Evolutionary conservation across 2,888 invertebrate species (phyloP).

Genomic region (Crepidodera aurea): DNA sequence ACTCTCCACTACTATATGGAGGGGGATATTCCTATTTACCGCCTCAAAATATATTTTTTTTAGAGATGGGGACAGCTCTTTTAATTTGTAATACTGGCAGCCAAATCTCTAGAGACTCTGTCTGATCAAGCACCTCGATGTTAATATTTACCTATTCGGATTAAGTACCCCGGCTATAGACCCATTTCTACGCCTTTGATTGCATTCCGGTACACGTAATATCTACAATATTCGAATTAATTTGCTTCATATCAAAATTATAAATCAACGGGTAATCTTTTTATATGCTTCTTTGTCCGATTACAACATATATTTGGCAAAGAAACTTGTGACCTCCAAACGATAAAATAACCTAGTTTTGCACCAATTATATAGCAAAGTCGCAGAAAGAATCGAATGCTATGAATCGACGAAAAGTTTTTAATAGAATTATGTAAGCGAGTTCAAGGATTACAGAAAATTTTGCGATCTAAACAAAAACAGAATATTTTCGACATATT

Average conservation of each 20-base stretch:
- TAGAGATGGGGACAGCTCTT: too few relatives aligned
- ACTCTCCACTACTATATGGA: too few relatives aligned
- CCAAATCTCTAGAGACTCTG: too few relatives aligned
- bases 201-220: slow-evolving; percentile 1
- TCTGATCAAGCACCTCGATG: too few relatives aligned
- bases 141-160: too few relatives aligned
- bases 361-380: background rate
- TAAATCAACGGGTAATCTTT: slow-evolving; percentile 2
- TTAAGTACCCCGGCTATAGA: too few relatives aligned
- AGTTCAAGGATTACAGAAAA: background rate
- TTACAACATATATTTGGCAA: background rate
- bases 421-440: background rate
- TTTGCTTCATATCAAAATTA: slow-evolving; percentile 2
- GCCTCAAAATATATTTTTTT: too few relatives aligned
- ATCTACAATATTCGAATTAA: background rate
- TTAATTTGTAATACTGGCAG: too few relatives aligned
- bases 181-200: slow-evolving; percentile 5
- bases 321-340: background rate
- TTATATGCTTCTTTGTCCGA: slow-evolving; percentile 4
- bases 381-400: background rate
- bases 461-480: background rate
- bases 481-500: slow-evolving; percentile 6
- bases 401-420: background rate
- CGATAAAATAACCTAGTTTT: slow-evolving; percentile 6
- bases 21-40: too few relatives aligned